Conservation (phyloP, 2,797 vertebrate species). For the Helostoma temminkii region DNA sequence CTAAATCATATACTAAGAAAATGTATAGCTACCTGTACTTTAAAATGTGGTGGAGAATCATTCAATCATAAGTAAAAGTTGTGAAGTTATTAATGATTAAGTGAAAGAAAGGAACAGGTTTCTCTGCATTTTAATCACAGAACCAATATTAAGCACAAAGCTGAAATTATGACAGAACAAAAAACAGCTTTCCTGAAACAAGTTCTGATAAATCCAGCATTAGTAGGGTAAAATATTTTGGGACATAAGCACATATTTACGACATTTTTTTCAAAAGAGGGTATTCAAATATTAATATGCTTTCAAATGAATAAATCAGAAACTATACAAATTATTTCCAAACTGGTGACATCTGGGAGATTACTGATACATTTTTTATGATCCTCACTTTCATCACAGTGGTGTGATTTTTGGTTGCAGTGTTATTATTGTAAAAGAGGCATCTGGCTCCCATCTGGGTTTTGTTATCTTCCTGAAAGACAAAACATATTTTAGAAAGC, state of each 20-base stretch:
- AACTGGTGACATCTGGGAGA: constrained; percentile 49
- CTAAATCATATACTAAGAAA: neutral
- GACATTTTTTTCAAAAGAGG: constrained; percentile 27
- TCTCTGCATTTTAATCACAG: constrained; percentile 11
- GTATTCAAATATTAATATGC: constrained; percentile 51
- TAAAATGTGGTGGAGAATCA: neutral
- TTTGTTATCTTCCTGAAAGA: constrained; percentile 64
- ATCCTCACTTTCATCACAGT: constrained; percentile 42
- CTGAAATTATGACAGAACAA: constrained; percentile 17
- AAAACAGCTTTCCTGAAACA: neutral
- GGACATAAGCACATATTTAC: constrained; percentile 8
- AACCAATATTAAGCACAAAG: constrained; percentile 18
- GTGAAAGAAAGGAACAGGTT: neutral
- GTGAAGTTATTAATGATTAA: neutral
- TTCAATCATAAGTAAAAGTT: neutral
- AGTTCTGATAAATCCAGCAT: constrained; percentile 14
- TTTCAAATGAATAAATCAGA: constrained; percentile 58
- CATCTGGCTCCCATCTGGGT: constrained; percentile 69
- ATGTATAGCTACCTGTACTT: neutral
- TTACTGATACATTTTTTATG: constrained; percentile 59
- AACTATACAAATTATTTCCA: constrained; percentile 54
- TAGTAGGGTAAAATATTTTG: constrained; percentile 11
- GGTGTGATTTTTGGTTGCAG: constrained; percentile 35
- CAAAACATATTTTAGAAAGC: constrained; percentile 58
- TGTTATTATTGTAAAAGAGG: constrained; percentile 44